Evolutionary conservation across 2,113 vertebrate genomes (phyloP).

Genomic region (Nothocercus nigrocapillus): DNA sequence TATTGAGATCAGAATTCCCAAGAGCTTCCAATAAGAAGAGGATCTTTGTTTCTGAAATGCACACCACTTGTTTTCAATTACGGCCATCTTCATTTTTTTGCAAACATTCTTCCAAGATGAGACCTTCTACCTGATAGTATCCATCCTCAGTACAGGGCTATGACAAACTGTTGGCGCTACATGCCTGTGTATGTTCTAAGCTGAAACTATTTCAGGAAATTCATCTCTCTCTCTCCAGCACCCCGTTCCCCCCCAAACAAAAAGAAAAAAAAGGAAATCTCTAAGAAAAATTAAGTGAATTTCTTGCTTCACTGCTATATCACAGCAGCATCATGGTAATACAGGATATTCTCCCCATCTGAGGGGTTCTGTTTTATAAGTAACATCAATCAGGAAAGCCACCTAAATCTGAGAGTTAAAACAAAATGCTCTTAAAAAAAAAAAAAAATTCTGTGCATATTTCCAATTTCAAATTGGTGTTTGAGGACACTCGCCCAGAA

Average conservation of each 20-base stretch:
- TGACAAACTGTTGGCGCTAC: neutral
- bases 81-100: constrained; percentile 28
- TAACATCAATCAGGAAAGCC: neutral
- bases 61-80: constrained; percentile 43
- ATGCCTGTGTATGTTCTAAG: neutral
- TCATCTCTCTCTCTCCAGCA: neutral
- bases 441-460: neutral
- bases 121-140: constrained; percentile 6
- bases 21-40: constrained; percentile 23
- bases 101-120: constrained; percentile 39
- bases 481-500: neutral
- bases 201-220: constrained; percentile 20
- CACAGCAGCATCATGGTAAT: neutral
- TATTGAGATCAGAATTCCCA: constrained; percentile 37
- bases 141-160: constrained; percentile 7
- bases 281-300: neutral
- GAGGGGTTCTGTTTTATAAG: neutral
- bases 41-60: constrained; percentile 12
- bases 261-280: neutral
- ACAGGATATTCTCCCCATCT: neutral
- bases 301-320: neutral
- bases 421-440: neutral
- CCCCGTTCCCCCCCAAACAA: neutral
- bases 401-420: neutral
- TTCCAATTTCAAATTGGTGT: neutral